phyloP scores from a whole-genome alignment of 2,888 invertebrate genomes.

The Pristionchus exspectatus region DNA sequence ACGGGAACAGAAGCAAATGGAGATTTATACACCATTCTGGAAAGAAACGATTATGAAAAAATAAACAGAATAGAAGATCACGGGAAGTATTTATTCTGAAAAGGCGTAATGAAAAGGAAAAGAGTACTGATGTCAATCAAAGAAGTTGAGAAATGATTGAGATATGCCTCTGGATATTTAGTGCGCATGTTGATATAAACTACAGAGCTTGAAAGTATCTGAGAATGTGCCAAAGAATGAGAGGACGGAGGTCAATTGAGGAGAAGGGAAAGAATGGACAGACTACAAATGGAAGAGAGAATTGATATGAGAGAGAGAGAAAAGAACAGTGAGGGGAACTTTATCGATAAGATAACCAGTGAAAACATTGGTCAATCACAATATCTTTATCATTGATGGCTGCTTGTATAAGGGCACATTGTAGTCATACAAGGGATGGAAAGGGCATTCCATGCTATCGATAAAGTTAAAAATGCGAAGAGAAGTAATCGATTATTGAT shows the following conservation, averaged over 20 bases:
- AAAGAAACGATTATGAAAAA: neutral
- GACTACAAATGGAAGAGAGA: conserved; percentile 37
- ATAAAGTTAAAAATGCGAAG: neutral
- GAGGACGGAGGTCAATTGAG: conserved; percentile 7
- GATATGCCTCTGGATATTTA: neutral
- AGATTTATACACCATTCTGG: conserved; percentile 51
- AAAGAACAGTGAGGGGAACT: conserved; percentile 30
- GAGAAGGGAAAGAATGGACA: conserved; percentile 24
- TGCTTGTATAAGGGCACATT: neutral
- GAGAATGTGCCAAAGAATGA: neutral
- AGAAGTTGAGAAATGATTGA: neutral
- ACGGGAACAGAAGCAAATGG: conserved; percentile 57
- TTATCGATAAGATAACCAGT: conserved; percentile 39
- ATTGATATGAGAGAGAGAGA: neutral
- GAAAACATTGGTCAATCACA: neutral
- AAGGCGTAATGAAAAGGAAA: neutral
- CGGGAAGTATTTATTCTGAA: neutral
- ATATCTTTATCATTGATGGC: neutral
- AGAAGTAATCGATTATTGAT: neutral
- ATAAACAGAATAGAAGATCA: neutral
- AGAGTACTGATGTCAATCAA: neutral
- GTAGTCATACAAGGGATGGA: neutral
- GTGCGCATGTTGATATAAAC: neutral
- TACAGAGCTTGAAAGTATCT: neutral
- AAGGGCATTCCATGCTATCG: neutral